A percentile compares a stretch with the other conserved stretches of the same genome.
Evolutionary conservation across 2,888 invertebrate species (phyloP).

Genomic region (Pseudeuparius sepicola): DNA sequence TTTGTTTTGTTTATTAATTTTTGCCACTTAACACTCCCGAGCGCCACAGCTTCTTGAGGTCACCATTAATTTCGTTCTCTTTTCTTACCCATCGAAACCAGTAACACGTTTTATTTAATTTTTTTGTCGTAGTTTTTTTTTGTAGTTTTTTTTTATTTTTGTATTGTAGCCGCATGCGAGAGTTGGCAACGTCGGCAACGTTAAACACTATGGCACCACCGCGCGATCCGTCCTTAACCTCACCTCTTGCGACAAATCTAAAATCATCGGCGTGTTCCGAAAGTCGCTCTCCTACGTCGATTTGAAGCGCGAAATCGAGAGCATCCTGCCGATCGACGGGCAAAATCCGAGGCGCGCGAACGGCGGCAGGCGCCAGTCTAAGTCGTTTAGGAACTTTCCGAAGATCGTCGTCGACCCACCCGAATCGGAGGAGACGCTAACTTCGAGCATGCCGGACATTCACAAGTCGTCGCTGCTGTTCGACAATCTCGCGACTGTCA

Average conservation of each 20-base stretch:
- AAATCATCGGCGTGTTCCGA: slow-evolving; percentile 20
- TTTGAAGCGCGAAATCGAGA: slow-evolving; percentile 35
- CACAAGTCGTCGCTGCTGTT: slow-evolving; percentile 17
- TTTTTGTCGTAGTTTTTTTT: slow-evolving; percentile 24
- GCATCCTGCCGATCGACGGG: slow-evolving; percentile 31
- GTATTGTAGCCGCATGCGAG: slow-evolving; percentile 36
- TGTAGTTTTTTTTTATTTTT: slow-evolving; percentile 31
- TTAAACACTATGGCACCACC: slow-evolving; percentile 33
- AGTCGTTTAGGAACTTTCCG: slow-evolving; percentile 33
- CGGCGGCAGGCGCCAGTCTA: slow-evolving; percentile 29
- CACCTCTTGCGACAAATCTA: slow-evolving; percentile 12
- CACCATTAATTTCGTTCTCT: no score
- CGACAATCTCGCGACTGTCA: slow-evolving; percentile 16
- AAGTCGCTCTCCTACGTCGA: slow-evolving; percentile 35
- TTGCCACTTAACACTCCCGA: no score
- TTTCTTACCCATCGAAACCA: no score
- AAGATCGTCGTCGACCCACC: slow-evolving; percentile 33
- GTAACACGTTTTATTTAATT: no score
- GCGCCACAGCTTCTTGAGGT: no score
- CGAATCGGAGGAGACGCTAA: slow-evolving; percentile 29
- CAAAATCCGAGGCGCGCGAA: slow-evolving; percentile 25
- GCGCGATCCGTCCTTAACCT: slow-evolving; percentile 13
- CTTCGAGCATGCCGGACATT: slow-evolving; percentile 36
- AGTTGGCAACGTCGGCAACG: slow-evolving; percentile 27
- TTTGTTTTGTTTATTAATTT: slow-evolving; percentile 19